Conservation (phyloP, 2,888 invertebrate species). For the Dasypogon diadema region DNA sequence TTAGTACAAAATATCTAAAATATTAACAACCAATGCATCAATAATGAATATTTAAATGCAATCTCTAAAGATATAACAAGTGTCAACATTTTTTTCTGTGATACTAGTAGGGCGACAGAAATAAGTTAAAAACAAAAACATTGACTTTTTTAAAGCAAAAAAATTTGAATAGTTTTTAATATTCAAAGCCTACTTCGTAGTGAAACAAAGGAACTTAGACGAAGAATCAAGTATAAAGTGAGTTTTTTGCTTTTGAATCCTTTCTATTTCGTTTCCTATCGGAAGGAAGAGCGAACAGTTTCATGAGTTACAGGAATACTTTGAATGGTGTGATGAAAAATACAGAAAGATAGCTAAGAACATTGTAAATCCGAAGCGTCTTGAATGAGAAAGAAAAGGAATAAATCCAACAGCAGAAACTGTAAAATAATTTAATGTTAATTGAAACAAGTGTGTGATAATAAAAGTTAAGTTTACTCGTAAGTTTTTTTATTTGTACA, state of each 20-base stretch:
- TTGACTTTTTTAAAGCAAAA: slow-evolving; percentile 13
- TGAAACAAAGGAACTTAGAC: neutral
- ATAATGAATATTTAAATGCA: slow-evolving; percentile 32
- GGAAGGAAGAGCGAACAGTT: neutral
- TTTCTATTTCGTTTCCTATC: slow-evolving; percentile 4
- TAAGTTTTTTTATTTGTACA: slow-evolving; percentile 38
- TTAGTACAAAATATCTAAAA: slow-evolving; percentile 42
- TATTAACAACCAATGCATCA: slow-evolving; percentile 11
- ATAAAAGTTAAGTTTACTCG: slow-evolving; percentile 44
- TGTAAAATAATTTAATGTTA: slow-evolving; percentile 38
- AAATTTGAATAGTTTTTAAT: neutral
- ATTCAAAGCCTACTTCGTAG: slow-evolving; percentile 5
- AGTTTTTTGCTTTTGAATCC: neutral
- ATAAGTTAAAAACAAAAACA: slow-evolving; percentile 14
- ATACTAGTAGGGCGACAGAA: slow-evolving; percentile 55
- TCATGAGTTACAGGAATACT: neutral
- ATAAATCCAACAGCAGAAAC: slow-evolving; percentile 7
- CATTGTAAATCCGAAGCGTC: neutral
- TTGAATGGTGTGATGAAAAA: too few relatives aligned
- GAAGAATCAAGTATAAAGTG: slow-evolving; percentile 6
- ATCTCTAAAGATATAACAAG: slow-evolving; percentile 35
- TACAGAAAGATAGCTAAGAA: too few relatives aligned
- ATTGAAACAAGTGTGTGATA: slow-evolving; percentile 50
- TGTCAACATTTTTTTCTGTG: slow-evolving; percentile 55
- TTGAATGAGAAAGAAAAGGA: slow-evolving; percentile 11